A percentile compares a stretch with the other conserved stretches of the same genome.
phyloP scores from a whole-genome alignment of 1,140 invertebrate species.

The Solenopsis invicta region DNA sequence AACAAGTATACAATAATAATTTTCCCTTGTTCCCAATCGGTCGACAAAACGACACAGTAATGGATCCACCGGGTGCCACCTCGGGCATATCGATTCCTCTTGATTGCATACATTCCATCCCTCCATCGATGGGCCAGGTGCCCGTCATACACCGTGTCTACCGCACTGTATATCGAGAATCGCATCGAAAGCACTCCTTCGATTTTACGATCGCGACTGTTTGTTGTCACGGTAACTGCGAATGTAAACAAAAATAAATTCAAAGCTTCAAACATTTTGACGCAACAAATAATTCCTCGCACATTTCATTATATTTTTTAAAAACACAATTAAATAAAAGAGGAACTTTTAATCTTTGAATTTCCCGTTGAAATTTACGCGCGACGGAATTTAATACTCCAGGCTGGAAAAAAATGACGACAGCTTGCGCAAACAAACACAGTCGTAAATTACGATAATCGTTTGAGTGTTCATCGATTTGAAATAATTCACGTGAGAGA shows the following conservation, averaged over 20 bases:
- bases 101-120: slow-evolving; percentile 46
- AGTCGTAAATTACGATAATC: slow-evolving; percentile 1
- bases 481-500: background rate
- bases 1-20: slow-evolving; percentile 70
- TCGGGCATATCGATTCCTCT: slow-evolving; percentile 70
- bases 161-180: background rate
- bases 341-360: background rate
- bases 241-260: background rate
- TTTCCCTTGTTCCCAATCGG: slow-evolving; percentile 73
- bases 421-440: background rate
- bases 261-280: background rate
- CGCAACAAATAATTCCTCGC: background rate
- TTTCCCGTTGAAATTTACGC: background rate
- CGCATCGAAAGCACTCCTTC: background rate
- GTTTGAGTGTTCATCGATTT: background rate
- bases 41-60: slow-evolving; percentile 70
- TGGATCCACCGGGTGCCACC: slow-evolving; percentile 59
- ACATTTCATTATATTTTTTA: background rate
- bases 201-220: background rate
- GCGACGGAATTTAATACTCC: background rate
- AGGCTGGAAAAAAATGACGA: background rate
- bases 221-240: slow-evolving; percentile 2
- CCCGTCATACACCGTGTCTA: slow-evolving; percentile 21
- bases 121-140: slow-evolving; percentile 45
- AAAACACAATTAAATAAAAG: background rate